These are phyloP conservation scores for Andrena trimmerana DNA, from an alignment of 2,888 invertebrate species.

Conservation along the genomic window DNA sequence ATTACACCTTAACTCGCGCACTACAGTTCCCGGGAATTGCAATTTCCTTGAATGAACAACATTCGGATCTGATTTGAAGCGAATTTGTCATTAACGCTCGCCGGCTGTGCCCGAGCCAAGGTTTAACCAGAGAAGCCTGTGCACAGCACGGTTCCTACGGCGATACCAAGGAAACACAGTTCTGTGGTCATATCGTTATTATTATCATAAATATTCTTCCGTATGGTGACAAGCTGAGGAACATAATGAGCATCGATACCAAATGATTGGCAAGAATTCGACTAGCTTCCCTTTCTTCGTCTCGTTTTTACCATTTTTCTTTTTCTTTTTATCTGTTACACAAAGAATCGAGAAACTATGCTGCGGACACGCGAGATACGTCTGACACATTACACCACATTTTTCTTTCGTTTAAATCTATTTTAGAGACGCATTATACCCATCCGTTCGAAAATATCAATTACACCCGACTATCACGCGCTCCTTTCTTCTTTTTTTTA, in stretches of 20 bases:
- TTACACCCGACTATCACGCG: slow-evolving; percentile 31
- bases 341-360: slow-evolving; percentile 57
- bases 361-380: slow-evolving; percentile 46
- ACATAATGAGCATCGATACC: slow-evolving; percentile 65
- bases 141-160: background rate
- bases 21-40: slow-evolving; percentile 21
- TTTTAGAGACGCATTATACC: slow-evolving; percentile 14
- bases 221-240: slow-evolving; percentile 68
- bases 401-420: background rate
- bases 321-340: slow-evolving; percentile 32
- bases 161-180: slow-evolving; percentile 13
- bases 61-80: slow-evolving; percentile 2
- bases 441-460: slow-evolving; percentile 56
- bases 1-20: slow-evolving; percentile 1
- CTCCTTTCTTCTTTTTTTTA: background rate
- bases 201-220: slow-evolving; percentile 69
- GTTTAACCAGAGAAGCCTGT: background rate
- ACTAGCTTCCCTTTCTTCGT: slow-evolving; percentile 32
- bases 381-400: slow-evolving; percentile 32
- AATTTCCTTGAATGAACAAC: slow-evolving; percentile 7
- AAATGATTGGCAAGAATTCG: slow-evolving; percentile 59
- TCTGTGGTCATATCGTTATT: slow-evolving; percentile 66
- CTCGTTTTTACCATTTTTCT: background rate
- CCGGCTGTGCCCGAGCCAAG: too few relatives aligned
- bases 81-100: too few relatives aligned